phyloP scores from a whole-genome alignment of 2,113 vertebrate species.

The Gymnarchus niloticus region DNA sequence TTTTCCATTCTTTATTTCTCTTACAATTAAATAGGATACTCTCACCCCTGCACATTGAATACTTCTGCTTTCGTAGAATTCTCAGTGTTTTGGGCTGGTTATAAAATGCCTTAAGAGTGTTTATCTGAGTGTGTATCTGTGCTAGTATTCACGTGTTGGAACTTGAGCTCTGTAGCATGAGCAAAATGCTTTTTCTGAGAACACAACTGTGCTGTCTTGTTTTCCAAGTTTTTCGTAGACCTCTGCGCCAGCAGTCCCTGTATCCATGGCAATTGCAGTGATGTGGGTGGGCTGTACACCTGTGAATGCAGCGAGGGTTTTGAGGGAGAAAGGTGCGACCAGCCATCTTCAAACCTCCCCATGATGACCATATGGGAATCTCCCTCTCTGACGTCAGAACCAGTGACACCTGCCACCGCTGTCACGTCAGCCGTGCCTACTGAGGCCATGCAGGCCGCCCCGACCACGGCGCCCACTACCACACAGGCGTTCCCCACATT shows the following conservation, averaged over 20 bases:
- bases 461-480: constrained; percentile 64
- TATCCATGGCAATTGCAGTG: constrained; percentile 89
- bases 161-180: not conserved
- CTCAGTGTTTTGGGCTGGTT: not conserved
- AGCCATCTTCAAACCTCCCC: constrained; percentile 38
- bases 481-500: constrained; percentile 59
- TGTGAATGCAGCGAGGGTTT: constrained; percentile 80
- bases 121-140: not conserved
- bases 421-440: constrained; percentile 48
- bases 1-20: not conserved
- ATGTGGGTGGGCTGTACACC: constrained; percentile 60
- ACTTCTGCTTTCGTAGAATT: not conserved
- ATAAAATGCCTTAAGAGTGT: not conserved
- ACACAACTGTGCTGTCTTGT: constrained; percentile 28
- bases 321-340: constrained; percentile 74
- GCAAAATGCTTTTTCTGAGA: not conserved
- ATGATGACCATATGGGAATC: constrained; percentile 50
- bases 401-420: constrained; percentile 48
- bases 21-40: not conserved
- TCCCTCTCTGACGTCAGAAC: constrained; percentile 54
- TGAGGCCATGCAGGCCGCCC: constrained; percentile 65
- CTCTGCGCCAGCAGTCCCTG: constrained; percentile 89
- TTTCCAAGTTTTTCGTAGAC: constrained; percentile 78
- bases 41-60: not conserved
- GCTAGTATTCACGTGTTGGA: not conserved